These are phyloP conservation scores for Cartodere bifasciata DNA, from an alignment of 2,888 invertebrate genomes.

Conservation along the genomic window DNA sequence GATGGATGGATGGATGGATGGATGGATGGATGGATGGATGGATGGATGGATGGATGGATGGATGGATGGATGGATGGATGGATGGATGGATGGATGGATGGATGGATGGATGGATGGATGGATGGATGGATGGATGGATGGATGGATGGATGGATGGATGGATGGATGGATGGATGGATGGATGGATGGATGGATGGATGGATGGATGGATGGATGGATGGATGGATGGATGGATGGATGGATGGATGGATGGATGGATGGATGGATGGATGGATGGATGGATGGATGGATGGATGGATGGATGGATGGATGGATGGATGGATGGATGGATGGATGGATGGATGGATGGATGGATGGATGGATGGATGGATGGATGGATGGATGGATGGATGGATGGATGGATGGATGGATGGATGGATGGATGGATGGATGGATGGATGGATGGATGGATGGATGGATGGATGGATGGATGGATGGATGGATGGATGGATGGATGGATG, in stretches of 20 bases:
- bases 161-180: conserved; percentile 8
- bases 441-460: conserved; percentile 7
- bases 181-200: conserved; percentile 8
- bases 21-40: conserved; percentile 7
- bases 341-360: conserved; percentile 5
- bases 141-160: conserved; percentile 7
- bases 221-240: conserved; percentile 7
- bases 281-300: conserved; percentile 8
- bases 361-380: conserved; percentile 8
- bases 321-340: conserved; percentile 8
- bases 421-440: conserved; percentile 8
- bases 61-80: conserved; percentile 8
- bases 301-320: conserved; percentile 7
- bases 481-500: conserved; percentile 8
- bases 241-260: conserved; percentile 8
- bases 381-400: conserved; percentile 8
- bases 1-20: conserved; percentile 8
- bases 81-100: conserved; percentile 8
- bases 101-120: conserved; percentile 6
- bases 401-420: conserved; percentile 8
- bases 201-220: conserved; percentile 8
- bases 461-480: conserved; percentile 8
- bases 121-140: neutral
- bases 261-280: conserved; percentile 8
- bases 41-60: conserved; percentile 7